phyloP scores from a whole-genome alignment of 2,888 invertebrate species.

The Plutella xylostella region DNA sequence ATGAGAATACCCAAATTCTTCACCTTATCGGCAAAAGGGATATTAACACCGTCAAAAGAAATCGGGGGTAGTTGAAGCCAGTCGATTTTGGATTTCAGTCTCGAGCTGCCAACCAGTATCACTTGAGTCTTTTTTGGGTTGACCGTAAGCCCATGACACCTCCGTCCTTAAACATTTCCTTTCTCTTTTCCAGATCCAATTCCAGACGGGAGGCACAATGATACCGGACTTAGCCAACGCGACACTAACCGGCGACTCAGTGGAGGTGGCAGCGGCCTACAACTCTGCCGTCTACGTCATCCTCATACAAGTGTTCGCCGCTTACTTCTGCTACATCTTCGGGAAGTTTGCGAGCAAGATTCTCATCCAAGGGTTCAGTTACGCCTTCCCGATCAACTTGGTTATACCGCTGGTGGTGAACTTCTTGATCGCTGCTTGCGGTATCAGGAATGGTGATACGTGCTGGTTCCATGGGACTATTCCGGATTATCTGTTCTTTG shows the following conservation, averaged over 20 bases:
- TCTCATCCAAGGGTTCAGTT: constrained; percentile 96
- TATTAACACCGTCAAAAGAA: too few relatives aligned
- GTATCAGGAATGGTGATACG: constrained; percentile 85
- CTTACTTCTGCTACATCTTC: constrained; percentile 91
- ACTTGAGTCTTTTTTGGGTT: too few relatives aligned
- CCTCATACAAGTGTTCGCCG: constrained; percentile 83
- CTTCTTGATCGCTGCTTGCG: constrained; percentile 88
- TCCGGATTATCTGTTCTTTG: constrained; percentile 92
- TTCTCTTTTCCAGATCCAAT: constrained; percentile 64
- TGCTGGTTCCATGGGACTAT: constrained; percentile 90
- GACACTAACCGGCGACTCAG: constrained; percentile 80
- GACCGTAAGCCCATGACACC: too few relatives aligned
- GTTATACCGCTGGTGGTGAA: constrained; percentile 92
- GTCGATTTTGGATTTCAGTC: too few relatives aligned
- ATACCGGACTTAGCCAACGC: constrained; percentile 82
- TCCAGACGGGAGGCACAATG: constrained; percentile 68
- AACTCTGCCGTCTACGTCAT: constrained; percentile 82
- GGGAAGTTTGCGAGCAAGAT: constrained; percentile 98
- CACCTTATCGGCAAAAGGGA: too few relatives aligned
- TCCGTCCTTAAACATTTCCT: too few relatives aligned
- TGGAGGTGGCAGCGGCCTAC: constrained; percentile 76
- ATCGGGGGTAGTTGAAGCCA: too few relatives aligned
- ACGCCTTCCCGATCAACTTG: constrained; percentile 95
- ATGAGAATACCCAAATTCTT: too few relatives aligned
- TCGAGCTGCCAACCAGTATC: too few relatives aligned